Percentiles rank a stretch among this genome's conserved stretches.
Conservation (phyloP, 2,888 invertebrate species). For the Mythimna loreyi region DNA sequence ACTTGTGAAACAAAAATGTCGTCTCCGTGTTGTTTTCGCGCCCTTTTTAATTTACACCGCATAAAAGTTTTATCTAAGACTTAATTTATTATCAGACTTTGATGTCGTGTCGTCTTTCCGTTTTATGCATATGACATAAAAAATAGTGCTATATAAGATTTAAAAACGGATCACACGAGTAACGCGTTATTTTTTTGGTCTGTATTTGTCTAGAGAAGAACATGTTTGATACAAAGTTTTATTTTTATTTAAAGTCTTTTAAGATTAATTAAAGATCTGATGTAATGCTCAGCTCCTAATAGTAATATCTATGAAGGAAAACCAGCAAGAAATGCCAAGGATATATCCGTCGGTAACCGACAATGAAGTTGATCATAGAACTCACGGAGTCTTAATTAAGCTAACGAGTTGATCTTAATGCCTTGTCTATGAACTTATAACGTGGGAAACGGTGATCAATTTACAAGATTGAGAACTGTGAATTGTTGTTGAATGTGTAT, state of each 20-base stretch:
- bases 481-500: too few relatives aligned
- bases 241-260: neutral
- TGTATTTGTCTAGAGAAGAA: neutral
- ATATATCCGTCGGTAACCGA: neutral
- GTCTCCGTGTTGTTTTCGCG: conserved; percentile 57
- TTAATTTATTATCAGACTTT: conserved; percentile 65
- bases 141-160: conserved; percentile 21
- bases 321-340: neutral
- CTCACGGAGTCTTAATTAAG: conserved; percentile 15
- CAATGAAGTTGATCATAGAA: conserved; percentile 8
- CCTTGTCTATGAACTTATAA: conserved; percentile 33
- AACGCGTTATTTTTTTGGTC: neutral
- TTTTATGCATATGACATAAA: conserved; percentile 26
- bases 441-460: conserved; percentile 21
- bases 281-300: neutral
- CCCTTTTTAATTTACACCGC: conserved; percentile 60
- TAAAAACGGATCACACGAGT: conserved; percentile 13
- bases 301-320: neutral
- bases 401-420: conserved; percentile 27
- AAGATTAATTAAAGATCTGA: too few relatives aligned
- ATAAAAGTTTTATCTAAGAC: conserved; percentile 61
- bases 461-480: conserved; percentile 10
- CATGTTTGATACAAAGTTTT: neutral
- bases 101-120: conserved; percentile 46
- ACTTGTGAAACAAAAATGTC: conserved; percentile 23